Evolutionary conservation across 2,113 vertebrate species (phyloP).

Genomic region (Myrmophylax atrothorax): DNA sequence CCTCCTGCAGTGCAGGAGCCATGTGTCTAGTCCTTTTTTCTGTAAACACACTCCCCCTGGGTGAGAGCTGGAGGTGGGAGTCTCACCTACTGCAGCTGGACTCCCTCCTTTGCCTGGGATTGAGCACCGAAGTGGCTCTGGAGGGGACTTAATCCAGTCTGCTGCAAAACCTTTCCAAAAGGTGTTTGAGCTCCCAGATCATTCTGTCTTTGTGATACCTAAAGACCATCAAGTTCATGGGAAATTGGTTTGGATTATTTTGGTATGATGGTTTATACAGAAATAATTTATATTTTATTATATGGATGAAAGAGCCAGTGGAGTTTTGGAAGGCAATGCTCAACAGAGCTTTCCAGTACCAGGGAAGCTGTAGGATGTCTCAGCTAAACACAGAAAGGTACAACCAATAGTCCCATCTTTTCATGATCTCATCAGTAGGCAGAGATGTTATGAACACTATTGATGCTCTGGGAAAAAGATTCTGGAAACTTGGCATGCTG

Average conservation of each 20-base stretch:
- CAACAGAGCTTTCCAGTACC: background rate
- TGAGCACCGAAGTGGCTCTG: background rate
- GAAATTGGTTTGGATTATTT: background rate
- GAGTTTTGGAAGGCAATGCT: background rate
- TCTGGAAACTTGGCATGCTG: slow-evolving; percentile 40
- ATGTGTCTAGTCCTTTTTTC: background rate
- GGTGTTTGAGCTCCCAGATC: background rate
- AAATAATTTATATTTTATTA: background rate
- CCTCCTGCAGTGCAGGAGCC: background rate
- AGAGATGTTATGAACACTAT: background rate
- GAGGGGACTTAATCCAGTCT: background rate
- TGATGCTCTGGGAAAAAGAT: slow-evolving; percentile 53
- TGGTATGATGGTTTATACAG: background rate
- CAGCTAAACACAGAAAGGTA: background rate
- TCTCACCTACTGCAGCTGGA: background rate
- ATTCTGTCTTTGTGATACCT: background rate
- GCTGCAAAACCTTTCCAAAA: background rate
- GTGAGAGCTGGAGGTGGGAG: background rate
- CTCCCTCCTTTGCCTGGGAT: background rate
- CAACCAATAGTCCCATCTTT: background rate
- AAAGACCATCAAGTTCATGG: background rate
- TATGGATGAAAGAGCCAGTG: background rate
- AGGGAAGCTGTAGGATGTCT: background rate
- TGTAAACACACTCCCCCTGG: accelerated
- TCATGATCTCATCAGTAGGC: slow-evolving; percentile 11